Conservation (phyloP, 2,888 invertebrate genomes). For the Adelognathus sp. region DNA sequence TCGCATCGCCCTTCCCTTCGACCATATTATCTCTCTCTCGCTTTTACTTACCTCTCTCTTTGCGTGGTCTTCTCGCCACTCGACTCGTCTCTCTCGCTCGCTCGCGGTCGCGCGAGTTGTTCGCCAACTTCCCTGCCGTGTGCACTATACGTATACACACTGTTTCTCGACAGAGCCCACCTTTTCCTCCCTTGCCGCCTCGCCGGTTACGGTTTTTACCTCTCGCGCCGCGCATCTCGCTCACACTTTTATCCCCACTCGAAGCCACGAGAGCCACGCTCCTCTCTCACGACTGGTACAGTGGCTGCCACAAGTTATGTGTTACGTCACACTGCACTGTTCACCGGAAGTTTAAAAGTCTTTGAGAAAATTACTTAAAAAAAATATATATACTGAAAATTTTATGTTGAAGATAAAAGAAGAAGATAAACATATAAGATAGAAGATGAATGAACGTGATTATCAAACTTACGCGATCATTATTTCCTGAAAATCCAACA, state of each 20-base stretch:
- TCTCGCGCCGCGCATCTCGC: conserved; percentile 39
- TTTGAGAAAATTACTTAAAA: too few species aligned
- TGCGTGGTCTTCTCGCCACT: conserved; percentile 14
- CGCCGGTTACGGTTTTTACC: background rate
- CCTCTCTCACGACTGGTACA: conserved; percentile 68
- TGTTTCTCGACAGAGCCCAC: conserved; percentile 18
- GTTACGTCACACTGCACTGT: conserved; percentile 66
- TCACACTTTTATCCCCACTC: conserved; percentile 31
- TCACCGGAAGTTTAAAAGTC: conserved; percentile 18
- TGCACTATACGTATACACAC: background rate
- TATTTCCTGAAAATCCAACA: too few species aligned
- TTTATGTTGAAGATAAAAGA: background rate
- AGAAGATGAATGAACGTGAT: too few species aligned
- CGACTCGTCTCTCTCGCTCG: conserved; percentile 11
- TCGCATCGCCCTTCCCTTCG: conserved; percentile 68
- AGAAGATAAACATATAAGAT: conserved; percentile 5
- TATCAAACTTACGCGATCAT: too few species aligned
- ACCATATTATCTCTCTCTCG: conserved; percentile 47
- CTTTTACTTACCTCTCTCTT: conserved; percentile 33
- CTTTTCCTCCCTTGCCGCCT: conserved; percentile 26
- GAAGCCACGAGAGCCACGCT: conserved; percentile 36
- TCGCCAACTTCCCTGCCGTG: conserved; percentile 59
- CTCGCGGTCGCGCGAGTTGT: conserved; percentile 47
- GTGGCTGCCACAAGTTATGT: conserved; percentile 73
- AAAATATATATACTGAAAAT: background rate